A percentile compares a stretch with the other conserved stretches of the same genome.
phyloP scores from a whole-genome alignment of 2,113 vertebrate species.

The Podarcis muralis region DNA sequence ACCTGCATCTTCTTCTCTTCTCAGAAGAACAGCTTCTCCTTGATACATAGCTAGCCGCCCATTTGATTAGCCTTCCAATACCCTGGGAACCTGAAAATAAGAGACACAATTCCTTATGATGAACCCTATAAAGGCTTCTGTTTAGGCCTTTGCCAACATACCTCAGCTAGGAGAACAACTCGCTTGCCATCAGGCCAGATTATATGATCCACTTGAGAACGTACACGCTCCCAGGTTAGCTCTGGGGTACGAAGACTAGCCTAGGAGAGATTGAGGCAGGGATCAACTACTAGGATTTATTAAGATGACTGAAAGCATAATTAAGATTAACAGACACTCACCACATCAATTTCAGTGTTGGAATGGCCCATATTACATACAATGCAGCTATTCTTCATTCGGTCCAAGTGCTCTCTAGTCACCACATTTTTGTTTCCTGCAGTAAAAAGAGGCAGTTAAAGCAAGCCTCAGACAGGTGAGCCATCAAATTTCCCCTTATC shows the following conservation, averaged over 20 bases:
- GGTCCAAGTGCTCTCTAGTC: constrained; percentile 92
- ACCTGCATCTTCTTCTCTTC: not conserved
- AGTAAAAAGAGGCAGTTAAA: constrained; percentile 36
- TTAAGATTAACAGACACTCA: constrained; percentile 65
- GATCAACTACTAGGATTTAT: not conserved
- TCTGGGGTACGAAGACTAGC: constrained; percentile 95
- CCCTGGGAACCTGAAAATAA: not conserved
- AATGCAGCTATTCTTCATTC: constrained; percentile 98
- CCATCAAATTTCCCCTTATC: not conserved
- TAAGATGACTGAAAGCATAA: not conserved
- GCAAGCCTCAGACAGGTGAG: not conserved
- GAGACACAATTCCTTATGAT: not conserved
- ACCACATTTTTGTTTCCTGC: constrained; percentile 98
- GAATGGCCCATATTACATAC: constrained; percentile 99
- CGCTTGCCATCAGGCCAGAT: constrained; percentile 99
- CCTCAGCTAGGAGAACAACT: constrained; percentile 95
- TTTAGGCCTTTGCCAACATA: constrained; percentile 50
- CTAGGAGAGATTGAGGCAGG: constrained; percentile 65
- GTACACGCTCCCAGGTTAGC: constrained; percentile 97
- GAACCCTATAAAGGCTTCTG: not conserved
- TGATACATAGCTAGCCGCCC: not conserved
- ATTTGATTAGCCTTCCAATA: not conserved
- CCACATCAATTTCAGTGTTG: constrained; percentile 98
- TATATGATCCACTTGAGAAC: constrained; percentile 97
- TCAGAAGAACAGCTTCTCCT: not conserved